A percentile compares a stretch with the other conserved stretches of the same genome.
Evolutionary conservation across 2,113 vertebrate genomes (phyloP).

Genomic region (Triplophysa rosa): DNA sequence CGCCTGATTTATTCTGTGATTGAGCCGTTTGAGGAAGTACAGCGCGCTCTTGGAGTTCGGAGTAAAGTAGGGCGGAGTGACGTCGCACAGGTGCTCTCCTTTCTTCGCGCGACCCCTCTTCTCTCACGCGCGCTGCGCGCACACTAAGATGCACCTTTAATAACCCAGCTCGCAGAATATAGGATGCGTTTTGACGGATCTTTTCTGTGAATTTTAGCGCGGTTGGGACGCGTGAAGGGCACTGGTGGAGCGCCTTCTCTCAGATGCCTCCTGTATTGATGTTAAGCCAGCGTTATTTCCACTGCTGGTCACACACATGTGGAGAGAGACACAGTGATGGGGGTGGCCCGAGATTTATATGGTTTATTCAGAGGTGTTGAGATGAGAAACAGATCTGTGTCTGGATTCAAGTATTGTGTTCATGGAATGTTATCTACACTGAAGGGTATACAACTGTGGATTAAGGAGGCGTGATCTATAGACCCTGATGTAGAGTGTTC

Average conservation of each 20-base stretch:
- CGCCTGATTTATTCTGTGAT: constrained; percentile 22
- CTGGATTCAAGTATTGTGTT: constrained; percentile 3
- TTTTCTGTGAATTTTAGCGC: neutral
- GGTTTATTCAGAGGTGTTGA: constrained; percentile 5
- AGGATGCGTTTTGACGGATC: neutral
- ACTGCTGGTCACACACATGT: neutral
- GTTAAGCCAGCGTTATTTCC: neutral
- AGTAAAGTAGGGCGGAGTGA: constrained; percentile 50
- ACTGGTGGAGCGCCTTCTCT: neutral
- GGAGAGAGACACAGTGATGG: neutral
- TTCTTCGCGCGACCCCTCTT: neutral
- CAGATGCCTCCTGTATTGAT: constrained; percentile 13
- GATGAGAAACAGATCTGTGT: constrained; percentile 12
- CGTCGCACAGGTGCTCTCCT: constrained; percentile 54
- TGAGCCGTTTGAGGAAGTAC: constrained; percentile 51
- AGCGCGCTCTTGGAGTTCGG: constrained; percentile 33
- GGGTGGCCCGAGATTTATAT: neutral
- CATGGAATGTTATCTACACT: neutral
- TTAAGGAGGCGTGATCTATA: constrained; percentile 13
- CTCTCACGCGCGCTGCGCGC: neutral
- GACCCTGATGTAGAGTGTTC: neutral
- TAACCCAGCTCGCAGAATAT: neutral
- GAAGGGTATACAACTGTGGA: neutral
- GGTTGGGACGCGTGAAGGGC: neutral
- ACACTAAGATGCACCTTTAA: neutral